Conservation (phyloP, 2,888 invertebrate genomes). For the Leptopilina myrica region DNA sequence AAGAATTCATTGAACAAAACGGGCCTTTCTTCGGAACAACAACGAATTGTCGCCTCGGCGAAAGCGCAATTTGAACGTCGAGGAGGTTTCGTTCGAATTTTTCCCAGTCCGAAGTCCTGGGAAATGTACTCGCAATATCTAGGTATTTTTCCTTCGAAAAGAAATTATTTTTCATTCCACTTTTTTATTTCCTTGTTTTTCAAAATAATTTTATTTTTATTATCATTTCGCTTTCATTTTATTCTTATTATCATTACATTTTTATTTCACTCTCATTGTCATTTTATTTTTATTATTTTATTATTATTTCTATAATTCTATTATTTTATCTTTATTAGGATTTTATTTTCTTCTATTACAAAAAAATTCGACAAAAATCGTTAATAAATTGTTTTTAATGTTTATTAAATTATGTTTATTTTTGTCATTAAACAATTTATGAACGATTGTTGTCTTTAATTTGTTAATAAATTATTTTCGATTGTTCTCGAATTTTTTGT, state of each 20-base stretch:
- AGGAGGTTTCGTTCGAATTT: constrained; percentile 93
- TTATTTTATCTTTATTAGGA: background rate
- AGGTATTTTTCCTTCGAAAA: constrained; percentile 75
- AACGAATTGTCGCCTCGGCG: constrained; percentile 85
- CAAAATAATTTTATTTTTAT: too few species aligned
- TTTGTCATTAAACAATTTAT: too few species aligned
- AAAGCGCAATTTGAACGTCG: constrained; percentile 88
- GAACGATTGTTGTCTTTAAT: too few species aligned
- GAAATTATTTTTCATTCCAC: too few species aligned
- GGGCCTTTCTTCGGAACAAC: constrained; percentile 86
- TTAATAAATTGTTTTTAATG: too few species aligned
- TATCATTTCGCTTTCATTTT: background rate
- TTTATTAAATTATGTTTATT: too few species aligned
- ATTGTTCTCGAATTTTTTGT: too few species aligned
- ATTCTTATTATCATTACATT: background rate
- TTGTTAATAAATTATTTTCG: too few species aligned
- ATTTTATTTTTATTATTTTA: background rate
- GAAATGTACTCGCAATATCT: constrained; percentile 87
- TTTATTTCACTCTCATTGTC: background rate
- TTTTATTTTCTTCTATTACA: too few species aligned
- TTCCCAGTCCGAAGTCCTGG: constrained; percentile 94
- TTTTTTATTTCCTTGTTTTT: too few species aligned
- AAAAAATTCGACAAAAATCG: too few species aligned
- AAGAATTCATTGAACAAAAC: constrained; percentile 75
- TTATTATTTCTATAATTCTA: background rate